Percentiles rank a stretch among this genome's conserved stretches.
phyloP scores from a whole-genome alignment of 1,140 invertebrate genomes.

The Drosophila jambulina region DNA sequence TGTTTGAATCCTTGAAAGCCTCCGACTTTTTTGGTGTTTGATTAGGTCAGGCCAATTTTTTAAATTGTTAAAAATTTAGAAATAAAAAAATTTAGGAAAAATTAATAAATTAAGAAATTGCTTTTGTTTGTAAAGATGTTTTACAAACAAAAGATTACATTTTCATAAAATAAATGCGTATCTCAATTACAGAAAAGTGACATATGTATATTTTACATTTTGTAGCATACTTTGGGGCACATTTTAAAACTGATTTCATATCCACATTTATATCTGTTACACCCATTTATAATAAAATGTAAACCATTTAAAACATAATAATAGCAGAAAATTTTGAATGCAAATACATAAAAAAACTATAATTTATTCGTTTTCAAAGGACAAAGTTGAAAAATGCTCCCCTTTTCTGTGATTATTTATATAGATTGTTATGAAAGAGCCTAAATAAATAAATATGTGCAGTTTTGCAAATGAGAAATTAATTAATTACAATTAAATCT shows the following conservation, averaged over 20 bases:
- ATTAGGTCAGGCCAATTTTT: conserved; percentile 7
- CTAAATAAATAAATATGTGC: no score
- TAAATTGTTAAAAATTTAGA: no score
- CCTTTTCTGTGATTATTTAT: no score
- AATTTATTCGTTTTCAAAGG: no score
- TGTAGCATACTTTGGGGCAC: background rate
- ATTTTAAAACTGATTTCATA: background rate
- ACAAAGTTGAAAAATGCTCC: no score
- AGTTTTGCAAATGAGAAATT: background rate
- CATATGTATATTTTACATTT: background rate
- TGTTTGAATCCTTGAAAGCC: conserved; percentile 38
- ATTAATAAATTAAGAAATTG: background rate
- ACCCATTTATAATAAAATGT: no score
- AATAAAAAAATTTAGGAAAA: background rate
- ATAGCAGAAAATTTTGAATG: no score
- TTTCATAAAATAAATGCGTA: no score
- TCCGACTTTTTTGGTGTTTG: conserved; percentile 32
- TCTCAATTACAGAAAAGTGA: no score
- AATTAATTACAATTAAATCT: background rate
- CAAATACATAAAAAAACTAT: no score
- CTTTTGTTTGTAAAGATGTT: background rate
- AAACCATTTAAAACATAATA: no score
- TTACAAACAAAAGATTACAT: background rate
- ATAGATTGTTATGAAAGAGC: no score
- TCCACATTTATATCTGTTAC: background rate